Conservation (phyloP, 2,888 invertebrate genomes). For the Leptogaster cylindrica region DNA sequence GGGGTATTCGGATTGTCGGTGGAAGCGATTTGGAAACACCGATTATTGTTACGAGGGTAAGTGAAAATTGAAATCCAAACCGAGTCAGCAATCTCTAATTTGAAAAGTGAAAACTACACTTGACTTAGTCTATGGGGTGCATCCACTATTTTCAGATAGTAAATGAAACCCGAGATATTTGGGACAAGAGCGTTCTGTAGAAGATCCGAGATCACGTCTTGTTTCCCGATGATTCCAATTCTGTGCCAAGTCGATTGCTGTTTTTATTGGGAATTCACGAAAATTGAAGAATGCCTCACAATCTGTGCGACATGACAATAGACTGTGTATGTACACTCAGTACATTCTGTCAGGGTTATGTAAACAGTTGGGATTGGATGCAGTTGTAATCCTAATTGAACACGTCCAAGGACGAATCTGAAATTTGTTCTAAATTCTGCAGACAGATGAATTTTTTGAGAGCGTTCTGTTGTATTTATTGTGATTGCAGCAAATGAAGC, state of each 20-base stretch:
- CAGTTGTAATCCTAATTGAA: not conserved
- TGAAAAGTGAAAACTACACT: not conserved
- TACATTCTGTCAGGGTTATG: slow-evolving; percentile 5
- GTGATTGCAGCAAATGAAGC: too few relatives aligned
- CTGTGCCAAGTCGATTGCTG: slow-evolving; percentile 28
- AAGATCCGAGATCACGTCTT: slow-evolving; percentile 17
- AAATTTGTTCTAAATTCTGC: not conserved
- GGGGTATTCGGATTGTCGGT: slow-evolving; percentile 88
- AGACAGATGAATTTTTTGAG: too few relatives aligned
- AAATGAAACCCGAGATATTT: slow-evolving; percentile 45
- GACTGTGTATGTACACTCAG: too few relatives aligned
- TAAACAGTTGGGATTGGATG: not conserved
- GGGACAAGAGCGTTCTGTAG: slow-evolving; percentile 42
- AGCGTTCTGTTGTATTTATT: too few relatives aligned
- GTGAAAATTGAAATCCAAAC: not conserved
- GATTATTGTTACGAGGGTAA: slow-evolving; percentile 86
- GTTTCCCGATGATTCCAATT: not conserved
- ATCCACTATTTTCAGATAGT: slow-evolving; percentile 17
- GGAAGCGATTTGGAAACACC: slow-evolving; percentile 86
- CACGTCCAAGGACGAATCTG: not conserved
- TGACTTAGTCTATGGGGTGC: not conserved
- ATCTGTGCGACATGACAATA: slow-evolving; percentile 22
- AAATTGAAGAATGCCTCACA: slow-evolving; percentile 18
- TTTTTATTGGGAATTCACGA: not conserved
- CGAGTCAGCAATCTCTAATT: slow-evolving; percentile 2